Evolutionary conservation across 1,140 invertebrate genomes (phyloP).

Genomic region (Solenopsis fugax): DNA sequence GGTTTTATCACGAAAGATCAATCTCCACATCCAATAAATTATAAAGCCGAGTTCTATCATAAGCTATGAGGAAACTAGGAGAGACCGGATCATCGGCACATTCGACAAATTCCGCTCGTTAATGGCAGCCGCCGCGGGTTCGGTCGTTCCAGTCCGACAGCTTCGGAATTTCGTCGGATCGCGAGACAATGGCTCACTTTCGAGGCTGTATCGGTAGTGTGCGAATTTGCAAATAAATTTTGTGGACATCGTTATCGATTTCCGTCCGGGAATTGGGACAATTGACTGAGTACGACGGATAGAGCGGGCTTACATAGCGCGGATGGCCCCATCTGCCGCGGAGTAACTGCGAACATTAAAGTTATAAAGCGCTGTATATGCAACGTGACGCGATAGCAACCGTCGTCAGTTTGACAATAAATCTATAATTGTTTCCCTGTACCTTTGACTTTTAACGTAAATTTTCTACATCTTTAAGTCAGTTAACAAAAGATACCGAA

Average conservation of each 20-base stretch:
- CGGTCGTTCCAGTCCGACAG: neutral
- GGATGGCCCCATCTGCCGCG: slow-evolving; percentile 47
- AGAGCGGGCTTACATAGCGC: slow-evolving; percentile 23
- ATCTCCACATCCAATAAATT: neutral
- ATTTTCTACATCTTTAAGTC: neutral
- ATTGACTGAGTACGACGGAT: slow-evolving; percentile 60
- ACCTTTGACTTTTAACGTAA: neutral
- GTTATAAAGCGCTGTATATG: neutral
- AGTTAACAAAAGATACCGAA: neutral
- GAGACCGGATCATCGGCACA: neutral
- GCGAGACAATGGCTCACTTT: slow-evolving; percentile 34
- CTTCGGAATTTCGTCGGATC: neutral
- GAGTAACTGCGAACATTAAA: slow-evolving; percentile 1
- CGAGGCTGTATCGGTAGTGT: neutral
- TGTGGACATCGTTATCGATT: slow-evolving; percentile 71
- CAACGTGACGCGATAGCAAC: neutral
- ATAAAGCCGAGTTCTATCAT: neutral
- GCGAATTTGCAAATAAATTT: slow-evolving; percentile 74
- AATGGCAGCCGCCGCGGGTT: neutral
- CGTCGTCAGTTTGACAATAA: neutral
- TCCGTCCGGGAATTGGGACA: slow-evolving; percentile 73
- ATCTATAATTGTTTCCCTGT: slow-evolving; percentile 4
- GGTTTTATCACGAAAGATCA: neutral
- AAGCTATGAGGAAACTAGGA: neutral
- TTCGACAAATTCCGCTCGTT: neutral